Percentiles rank a stretch among this genome's conserved stretches.
These are phyloP conservation scores for Harpagus bidentatus DNA, from an alignment of 2,113 vertebrate genomes.

Conservation along the genomic window DNA sequence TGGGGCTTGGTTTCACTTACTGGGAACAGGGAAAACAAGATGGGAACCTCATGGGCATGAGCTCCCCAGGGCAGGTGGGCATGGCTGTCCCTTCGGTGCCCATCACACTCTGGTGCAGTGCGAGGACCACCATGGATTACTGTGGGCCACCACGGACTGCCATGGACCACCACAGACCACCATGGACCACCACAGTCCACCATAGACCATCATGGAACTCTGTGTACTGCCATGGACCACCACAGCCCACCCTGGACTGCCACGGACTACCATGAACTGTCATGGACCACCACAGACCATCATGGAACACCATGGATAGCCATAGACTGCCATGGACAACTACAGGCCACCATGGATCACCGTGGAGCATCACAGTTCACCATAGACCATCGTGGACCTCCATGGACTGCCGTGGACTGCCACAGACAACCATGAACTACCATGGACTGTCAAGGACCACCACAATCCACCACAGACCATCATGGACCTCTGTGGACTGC, in stretches of 20 bases:
- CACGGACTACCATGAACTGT: background rate
- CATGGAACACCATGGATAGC: too few relatives aligned
- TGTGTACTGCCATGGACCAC: too few relatives aligned
- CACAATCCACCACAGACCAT: too few relatives aligned
- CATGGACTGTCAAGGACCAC: background rate
- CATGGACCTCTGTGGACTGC: background rate
- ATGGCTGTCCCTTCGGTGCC: background rate
- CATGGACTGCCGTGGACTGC: too few relatives aligned
- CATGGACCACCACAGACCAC: background rate
- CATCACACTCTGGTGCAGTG: background rate
- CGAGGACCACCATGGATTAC: background rate
- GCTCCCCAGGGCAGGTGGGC: rapidly evolving
- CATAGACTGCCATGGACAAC: too few relatives aligned
- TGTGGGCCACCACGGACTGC: too few relatives aligned
- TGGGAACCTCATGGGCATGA: background rate
- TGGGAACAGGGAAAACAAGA: background rate
- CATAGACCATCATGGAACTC: too few relatives aligned
- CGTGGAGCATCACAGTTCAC: too few relatives aligned
- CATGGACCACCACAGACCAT: background rate
- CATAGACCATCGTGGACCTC: background rate
- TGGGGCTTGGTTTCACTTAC: background rate
- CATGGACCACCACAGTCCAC: too few relatives aligned
- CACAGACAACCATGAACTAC: background rate
- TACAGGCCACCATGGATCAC: background rate
- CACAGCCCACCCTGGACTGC: too few relatives aligned